Percentiles rank a stretch among this genome's conserved stretches.
Evolutionary conservation across 2,888 invertebrate species (phyloP).

Genomic region (Drosophila seclusa): DNA sequence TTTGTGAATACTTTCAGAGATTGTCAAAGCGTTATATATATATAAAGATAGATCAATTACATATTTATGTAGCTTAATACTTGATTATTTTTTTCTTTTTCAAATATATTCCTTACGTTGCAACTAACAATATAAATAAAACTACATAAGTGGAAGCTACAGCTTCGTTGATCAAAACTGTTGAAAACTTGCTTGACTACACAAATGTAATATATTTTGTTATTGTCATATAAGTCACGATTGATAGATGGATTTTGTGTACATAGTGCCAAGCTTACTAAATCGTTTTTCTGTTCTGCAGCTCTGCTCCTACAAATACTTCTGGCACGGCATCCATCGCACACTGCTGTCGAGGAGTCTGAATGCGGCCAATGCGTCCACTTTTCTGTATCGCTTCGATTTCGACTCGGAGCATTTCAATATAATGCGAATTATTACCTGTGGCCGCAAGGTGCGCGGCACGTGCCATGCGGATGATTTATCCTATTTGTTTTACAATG

Average conservation of each 20-base stretch:
- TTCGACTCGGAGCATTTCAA: constrained; percentile 84
- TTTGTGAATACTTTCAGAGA: not conserved
- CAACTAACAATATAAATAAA: not conserved
- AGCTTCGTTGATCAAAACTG: no score
- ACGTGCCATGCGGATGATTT: constrained; percentile 85
- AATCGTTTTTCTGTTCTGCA: constrained; percentile 34
- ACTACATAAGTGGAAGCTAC: no score
- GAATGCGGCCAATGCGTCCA: constrained; percentile 79
- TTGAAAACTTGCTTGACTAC: not conserved
- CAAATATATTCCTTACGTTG: not conserved
- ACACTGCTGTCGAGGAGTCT: constrained; percentile 80
- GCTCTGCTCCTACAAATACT: constrained; percentile 84
- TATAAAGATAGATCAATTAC: not conserved
- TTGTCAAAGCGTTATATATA: not conserved
- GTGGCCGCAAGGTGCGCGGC: constrained; percentile 83
- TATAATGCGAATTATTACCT: constrained; percentile 82
- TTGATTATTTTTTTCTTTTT: not conserved
- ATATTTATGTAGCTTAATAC: not conserved
- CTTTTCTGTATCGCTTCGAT: constrained; percentile 84
- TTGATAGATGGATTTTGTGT: not conserved
- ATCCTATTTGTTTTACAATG: constrained; percentile 84
- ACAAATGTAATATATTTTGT: not conserved
- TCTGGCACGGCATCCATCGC: constrained; percentile 84
- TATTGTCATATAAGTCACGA: not conserved
- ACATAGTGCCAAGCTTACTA: not conserved